phyloP scores from a whole-genome alignment of 2,113 vertebrate species.

The Takifugu flavidus region DNA sequence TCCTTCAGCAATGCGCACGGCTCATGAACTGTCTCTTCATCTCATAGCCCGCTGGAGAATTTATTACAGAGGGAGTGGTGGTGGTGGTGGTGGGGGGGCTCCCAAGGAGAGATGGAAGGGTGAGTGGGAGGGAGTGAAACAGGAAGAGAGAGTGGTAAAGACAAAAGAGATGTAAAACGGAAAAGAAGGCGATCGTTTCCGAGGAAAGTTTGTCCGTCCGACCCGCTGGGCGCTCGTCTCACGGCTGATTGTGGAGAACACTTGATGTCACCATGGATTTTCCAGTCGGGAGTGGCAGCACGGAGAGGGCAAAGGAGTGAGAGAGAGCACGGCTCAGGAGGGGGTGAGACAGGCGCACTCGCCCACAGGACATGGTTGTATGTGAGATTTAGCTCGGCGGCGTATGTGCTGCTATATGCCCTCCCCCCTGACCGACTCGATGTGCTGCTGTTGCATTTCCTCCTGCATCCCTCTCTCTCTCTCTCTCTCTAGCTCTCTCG shows the following conservation, averaged over 20 bases:
- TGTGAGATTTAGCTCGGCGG: constrained; percentile 36
- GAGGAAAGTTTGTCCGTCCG: background rate
- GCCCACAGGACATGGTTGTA: constrained; percentile 33
- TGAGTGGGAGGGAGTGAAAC: constrained; percentile 6
- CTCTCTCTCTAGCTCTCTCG: constrained; percentile 14
- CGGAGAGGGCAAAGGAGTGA: background rate
- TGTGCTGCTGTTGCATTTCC: constrained; percentile 37
- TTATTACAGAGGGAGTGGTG: constrained; percentile 49
- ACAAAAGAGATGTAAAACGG: constrained; percentile 13
- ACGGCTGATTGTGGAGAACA: constrained; percentile 1
- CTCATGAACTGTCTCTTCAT: constrained; percentile 61
- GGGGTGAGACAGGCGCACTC: constrained; percentile 10
- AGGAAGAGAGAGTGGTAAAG: constrained; percentile 39
- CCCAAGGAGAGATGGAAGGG: constrained; percentile 33
- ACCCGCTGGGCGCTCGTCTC: constrained; percentile 3
- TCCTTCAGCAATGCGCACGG: constrained; percentile 41
- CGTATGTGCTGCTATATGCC: constrained; percentile 46
- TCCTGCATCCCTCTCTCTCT: constrained; percentile 3
- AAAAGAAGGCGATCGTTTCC: background rate
- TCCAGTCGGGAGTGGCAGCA: constrained; percentile 11
- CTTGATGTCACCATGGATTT: too few species aligned
- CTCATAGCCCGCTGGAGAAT: constrained; percentile 49
- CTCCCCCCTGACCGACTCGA: constrained; percentile 31
- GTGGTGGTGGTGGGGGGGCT: constrained; percentile 13
- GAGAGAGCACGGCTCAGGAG: background rate